Evolutionary conservation across 1,140 invertebrate species (phyloP).

Genomic region (Sminthurinus signatus): DNA sequence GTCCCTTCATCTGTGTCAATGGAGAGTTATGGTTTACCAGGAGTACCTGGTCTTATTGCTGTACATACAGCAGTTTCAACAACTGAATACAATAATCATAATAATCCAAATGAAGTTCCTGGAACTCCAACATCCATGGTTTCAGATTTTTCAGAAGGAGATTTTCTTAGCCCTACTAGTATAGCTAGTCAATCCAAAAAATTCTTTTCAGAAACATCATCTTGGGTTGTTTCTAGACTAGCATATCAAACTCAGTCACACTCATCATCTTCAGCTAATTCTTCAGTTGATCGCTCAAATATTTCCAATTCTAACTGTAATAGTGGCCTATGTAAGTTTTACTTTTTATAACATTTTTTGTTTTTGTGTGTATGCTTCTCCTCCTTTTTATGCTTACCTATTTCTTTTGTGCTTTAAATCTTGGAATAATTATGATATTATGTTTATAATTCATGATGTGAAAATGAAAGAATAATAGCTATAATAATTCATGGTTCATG

Average conservation of each 20-base stretch:
- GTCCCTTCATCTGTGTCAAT: not conserved
- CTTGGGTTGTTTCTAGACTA: constrained; percentile 34
- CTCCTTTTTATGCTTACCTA: too few species aligned
- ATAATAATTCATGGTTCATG: too few species aligned
- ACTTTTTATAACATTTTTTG: too few species aligned
- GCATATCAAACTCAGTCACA: constrained; percentile 29
- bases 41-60: not conserved
- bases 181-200: constrained; percentile 28
- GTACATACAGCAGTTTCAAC: not conserved
- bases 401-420: too few species aligned
- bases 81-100: too few species aligned
- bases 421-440: too few species aligned
- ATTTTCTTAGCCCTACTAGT: constrained; percentile 25
- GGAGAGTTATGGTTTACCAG: constrained; percentile 7
- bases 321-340: not conserved
- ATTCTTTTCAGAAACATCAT: constrained; percentile 37
- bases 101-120: not conserved
- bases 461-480: too few species aligned
- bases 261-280: constrained; percentile 30
- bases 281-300: constrained; percentile 31
- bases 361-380: too few species aligned
- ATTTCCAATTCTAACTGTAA: not conserved
- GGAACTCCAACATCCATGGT: constrained; percentile 26
- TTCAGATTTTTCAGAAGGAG: constrained; percentile 19
- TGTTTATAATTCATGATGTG: too few species aligned